Evolutionary conservation across 1,140 invertebrate species (phyloP).

Genomic region (Eumeta japonica): DNA sequence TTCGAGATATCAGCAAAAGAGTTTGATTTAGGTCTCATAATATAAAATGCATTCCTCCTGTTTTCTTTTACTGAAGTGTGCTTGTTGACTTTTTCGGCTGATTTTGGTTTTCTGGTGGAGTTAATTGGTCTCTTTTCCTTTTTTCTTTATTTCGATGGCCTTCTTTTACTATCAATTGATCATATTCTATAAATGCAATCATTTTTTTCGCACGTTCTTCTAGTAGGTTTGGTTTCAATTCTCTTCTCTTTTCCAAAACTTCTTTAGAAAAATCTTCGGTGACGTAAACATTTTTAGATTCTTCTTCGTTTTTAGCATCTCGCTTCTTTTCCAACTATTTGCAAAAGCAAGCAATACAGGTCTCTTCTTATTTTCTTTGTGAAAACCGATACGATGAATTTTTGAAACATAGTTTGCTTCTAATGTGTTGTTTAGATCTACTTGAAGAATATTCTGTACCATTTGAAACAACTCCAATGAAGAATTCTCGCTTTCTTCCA

Average conservation of each 20-base stretch:
- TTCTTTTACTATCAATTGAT: slow-evolving; percentile 17
- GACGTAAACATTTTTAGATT: slow-evolving; percentile 12
- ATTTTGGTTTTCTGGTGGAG: slow-evolving; percentile 14
- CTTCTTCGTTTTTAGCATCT: slow-evolving; percentile 15
- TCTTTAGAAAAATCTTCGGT: no score
- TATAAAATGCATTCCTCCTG: no score
- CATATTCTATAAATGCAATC: slow-evolving; percentile 14
- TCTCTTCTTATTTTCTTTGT: slow-evolving; percentile 10
- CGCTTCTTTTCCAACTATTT: slow-evolving; percentile 12
- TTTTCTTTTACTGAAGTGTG: no score
- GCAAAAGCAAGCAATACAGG: slow-evolving; percentile 13
- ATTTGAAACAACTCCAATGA: slow-evolving; percentile 9
- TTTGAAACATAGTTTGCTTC: slow-evolving; percentile 10
- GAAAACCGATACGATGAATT: no score
- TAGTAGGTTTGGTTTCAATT: no score
- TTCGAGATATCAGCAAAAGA: no score
- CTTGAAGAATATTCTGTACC: slow-evolving; percentile 7
- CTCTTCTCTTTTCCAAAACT: no score
- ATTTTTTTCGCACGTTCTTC: slow-evolving; percentile 16
- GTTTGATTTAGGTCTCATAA: no score
- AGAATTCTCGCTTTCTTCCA: slow-evolving; percentile 13
- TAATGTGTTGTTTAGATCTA: slow-evolving; percentile 13
- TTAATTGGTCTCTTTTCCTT: slow-evolving; percentile 17
- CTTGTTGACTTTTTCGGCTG: no score
- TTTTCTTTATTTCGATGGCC: slow-evolving; percentile 13